These are phyloP conservation scores for Oryzias javanicus DNA, from an alignment of 2,113 vertebrate genomes.

Conservation along the genomic window DNA sequence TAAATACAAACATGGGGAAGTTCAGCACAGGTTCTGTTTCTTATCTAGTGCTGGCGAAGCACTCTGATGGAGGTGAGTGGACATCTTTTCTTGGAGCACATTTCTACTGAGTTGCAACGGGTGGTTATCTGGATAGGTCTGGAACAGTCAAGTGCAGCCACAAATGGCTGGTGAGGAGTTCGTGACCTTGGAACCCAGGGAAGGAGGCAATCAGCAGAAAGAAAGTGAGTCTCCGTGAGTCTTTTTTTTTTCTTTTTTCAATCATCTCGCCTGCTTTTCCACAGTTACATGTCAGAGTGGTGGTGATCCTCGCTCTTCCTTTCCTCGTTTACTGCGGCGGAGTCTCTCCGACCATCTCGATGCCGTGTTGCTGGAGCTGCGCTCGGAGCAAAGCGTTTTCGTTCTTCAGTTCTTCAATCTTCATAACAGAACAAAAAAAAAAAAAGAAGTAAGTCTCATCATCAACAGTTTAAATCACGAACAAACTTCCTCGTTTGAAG, in stretches of 20 bases:
- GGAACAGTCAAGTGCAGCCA: slow-evolving; percentile 58
- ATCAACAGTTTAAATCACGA: slow-evolving; percentile 38
- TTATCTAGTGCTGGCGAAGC: slow-evolving; percentile 19
- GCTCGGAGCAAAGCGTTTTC: slow-evolving; percentile 85
- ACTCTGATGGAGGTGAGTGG: slow-evolving; percentile 39
- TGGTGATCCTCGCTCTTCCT: slow-evolving; percentile 6
- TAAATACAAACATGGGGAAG: slow-evolving; percentile 53
- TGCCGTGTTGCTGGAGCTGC: slow-evolving; percentile 85
- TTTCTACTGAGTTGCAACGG: slow-evolving; percentile 44
- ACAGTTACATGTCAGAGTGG: slow-evolving; percentile 26
- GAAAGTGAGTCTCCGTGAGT: slow-evolving; percentile 49
- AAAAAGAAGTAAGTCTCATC: slow-evolving; percentile 10
- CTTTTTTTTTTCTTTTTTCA: slow-evolving; percentile 19
- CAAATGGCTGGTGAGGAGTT: slow-evolving; percentile 36
- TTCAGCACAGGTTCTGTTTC: slow-evolving; percentile 41
- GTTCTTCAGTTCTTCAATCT: slow-evolving; percentile 89
- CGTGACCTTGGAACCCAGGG: slow-evolving; percentile 28
- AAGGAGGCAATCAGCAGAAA: slow-evolving; percentile 43
- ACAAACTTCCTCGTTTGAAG: slow-evolving; percentile 41
- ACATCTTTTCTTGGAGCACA: slow-evolving; percentile 44
- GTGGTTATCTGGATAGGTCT: slow-evolving; percentile 43
- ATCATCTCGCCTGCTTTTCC: slow-evolving; percentile 14
- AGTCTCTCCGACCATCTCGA: slow-evolving; percentile 79
- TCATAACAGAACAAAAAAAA: slow-evolving; percentile 20
- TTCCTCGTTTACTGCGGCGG: slow-evolving; percentile 74